Evolutionary conservation across 2,113 vertebrate genomes (phyloP), one percentile per base, ranked within the genome.

Genomic region (Actenoides lindsayi): DNA sequence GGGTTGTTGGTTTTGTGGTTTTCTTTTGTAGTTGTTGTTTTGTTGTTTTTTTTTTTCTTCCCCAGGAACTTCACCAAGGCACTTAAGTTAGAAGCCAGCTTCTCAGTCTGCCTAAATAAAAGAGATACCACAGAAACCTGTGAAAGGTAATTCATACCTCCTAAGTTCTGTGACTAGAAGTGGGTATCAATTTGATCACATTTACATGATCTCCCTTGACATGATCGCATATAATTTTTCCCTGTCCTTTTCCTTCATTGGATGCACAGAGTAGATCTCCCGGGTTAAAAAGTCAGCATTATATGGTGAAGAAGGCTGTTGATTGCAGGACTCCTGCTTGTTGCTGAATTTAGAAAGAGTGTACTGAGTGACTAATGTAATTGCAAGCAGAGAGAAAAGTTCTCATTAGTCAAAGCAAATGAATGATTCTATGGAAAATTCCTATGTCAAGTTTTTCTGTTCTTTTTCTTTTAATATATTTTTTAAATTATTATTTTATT

Each of bases 341-440:
- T 31, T 89, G 57, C 81, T 93, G 81, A 85, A 96, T 96, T 96
- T 95, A 91, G 94, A 95, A 94, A 82, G 57, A 83, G 57, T 4
- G 1, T 44, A 82, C 51, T 33, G 42, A 89, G 65, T 96, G 93
- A 94, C 87, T 95, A 95, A 95, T 75, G 65, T 57, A 77, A 93
- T 83, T 93, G 73, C 84, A 85, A 93, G 89, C 57, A 79, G 70
- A 85, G 57, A 87, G 74, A 95, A 92, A 94, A 91, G 69, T 77
- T 95, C 87, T 94, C 81, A 85, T 93, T 96, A 91, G 53, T 91
- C 67, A 93, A 94, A 85, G 74, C 10, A 96, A 93, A 78, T 2
- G 18, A 94, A 73, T 53, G 35, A 65, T 89, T 91, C 87, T 73
- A 10, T 89, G 84, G 91, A 97, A 96, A 94, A 95, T 93, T 94